These are phyloP conservation scores for Pelecanus crispus DNA, from an alignment of 2,113 vertebrate genomes.

Conservation along the genomic window DNA sequence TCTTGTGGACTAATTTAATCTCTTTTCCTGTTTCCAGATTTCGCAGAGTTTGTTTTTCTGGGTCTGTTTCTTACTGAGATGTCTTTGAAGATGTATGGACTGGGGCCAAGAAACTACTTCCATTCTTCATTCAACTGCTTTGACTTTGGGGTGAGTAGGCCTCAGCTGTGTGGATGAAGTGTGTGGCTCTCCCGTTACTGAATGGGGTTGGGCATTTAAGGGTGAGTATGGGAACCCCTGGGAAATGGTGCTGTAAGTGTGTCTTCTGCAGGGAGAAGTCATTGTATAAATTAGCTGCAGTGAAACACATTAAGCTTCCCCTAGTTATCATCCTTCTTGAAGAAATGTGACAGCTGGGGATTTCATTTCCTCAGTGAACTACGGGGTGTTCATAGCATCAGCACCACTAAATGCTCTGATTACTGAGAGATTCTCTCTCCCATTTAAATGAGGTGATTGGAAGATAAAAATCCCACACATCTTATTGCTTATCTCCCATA, in stretches of 20 bases:
- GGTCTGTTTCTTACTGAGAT: conserved; percentile 96
- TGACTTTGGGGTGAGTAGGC: conserved; percentile 89
- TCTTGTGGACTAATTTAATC: neutral
- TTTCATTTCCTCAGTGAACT: neutral
- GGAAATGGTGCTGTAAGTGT: neutral
- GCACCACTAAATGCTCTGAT: neutral
- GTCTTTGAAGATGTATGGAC: conserved; percentile 96
- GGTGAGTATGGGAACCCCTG: neutral
- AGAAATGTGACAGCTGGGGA: neutral
- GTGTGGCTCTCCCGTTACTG: rapidly evolving
- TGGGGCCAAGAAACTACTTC: conserved; percentile 94
- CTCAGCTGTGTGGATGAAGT: neutral
- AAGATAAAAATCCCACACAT: neutral
- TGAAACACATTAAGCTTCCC: neutral
- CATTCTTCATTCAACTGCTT: conserved; percentile 98
- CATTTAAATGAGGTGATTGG: neutral
- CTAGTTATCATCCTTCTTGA: neutral
- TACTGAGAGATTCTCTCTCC: neutral
- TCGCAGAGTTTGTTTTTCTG: conserved; percentile 96
- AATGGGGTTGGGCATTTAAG: neutral
- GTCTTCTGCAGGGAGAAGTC: neutral
- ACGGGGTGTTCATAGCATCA: neutral
- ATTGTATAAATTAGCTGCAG: neutral
- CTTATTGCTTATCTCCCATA: neutral
- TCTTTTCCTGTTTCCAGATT: conserved; percentile 76